Base-by-base conservation (phyloP, 2,888 invertebrate species). In the Lasioglossum calceatum region DNA sequence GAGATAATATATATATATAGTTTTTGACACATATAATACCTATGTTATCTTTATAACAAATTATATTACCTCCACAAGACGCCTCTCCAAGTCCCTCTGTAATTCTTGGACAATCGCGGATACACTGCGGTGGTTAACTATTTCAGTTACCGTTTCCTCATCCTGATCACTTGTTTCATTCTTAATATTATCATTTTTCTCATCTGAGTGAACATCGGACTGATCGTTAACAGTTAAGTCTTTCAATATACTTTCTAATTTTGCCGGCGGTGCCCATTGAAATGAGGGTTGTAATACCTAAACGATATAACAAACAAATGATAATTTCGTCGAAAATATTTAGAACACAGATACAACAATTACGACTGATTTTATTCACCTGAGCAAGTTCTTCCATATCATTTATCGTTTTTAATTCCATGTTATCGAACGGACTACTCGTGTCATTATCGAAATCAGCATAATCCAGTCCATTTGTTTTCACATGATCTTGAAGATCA, bases 381-480 rank as follows among this genome's bases (percentile, higher is more conserved):
- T 98, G 97, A 23, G 98, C 98, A 88, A 99, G 95, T 94, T 98
- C 97, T 95, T 98, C 98, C 96, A 98, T 97, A 94, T 99, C 98
- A 95, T 99, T 98, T 84, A 99, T 97, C 70, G 98, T 98, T 95
- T 98, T 98, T 79, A 99, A 95, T 95, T 98, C 98, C 95, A 98
- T 97, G 95, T 98, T 98, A 96, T 99, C 99, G 95, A 99, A 99
- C 0, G 99, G 99, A 95, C 98, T 98, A 79, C 98, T 98, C 77
- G 98, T 98, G 94, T 98, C 98, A 94, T 98, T 97, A 95, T 99
- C 99, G 96, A 99, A 99, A 95, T 99, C 98, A 88, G 97, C 97
- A 93, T 96, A 93, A 79, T 95, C 92, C 74, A 95, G 86, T 70
- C 94, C 94, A 82, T 95, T 95, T 44, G 91, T 89, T 89, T 94